These are phyloP conservation scores for Cheilosia soror DNA, from an alignment of 2,888 invertebrate species.

Conservation along the genomic window DNA sequence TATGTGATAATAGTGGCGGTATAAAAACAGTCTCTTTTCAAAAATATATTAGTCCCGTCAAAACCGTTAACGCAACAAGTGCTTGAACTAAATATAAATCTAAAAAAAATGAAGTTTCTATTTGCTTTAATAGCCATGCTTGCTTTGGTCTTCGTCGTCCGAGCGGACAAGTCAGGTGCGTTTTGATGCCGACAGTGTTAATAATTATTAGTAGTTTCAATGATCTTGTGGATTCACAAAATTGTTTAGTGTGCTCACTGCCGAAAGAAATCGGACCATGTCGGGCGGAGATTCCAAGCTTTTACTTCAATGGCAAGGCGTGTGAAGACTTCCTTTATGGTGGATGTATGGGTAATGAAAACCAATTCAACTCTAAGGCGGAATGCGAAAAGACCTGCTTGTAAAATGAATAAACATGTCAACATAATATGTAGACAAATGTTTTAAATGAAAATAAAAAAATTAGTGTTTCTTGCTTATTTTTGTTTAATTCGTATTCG, in stretches of 20 bases:
- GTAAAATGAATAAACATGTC: neutral
- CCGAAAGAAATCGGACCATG: neutral
- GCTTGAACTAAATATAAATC: neutral
- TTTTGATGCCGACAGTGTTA: neutral
- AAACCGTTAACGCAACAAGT: neutral
- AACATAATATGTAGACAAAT: too few relatives aligned
- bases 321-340: constrained; percentile 76
- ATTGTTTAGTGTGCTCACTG: constrained; percentile 72
- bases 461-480: neutral
- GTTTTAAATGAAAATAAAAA: neutral
- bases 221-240: neutral
- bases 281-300: neutral
- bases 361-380: constrained; percentile 75
- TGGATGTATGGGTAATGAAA: constrained; percentile 73
- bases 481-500: neutral
- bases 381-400: constrained; percentile 77
- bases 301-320: constrained; percentile 70
- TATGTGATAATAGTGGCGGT: neutral
- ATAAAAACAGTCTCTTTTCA: neutral
- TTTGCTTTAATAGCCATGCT: neutral
- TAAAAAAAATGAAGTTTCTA: neutral
- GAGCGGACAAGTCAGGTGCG: neutral
- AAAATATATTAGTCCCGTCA: neutral
- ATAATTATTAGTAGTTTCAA: neutral
- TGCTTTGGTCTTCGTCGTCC: neutral